Conservation (phyloP, 2,888 invertebrate species). For the Lepidonotus clava region DNA sequence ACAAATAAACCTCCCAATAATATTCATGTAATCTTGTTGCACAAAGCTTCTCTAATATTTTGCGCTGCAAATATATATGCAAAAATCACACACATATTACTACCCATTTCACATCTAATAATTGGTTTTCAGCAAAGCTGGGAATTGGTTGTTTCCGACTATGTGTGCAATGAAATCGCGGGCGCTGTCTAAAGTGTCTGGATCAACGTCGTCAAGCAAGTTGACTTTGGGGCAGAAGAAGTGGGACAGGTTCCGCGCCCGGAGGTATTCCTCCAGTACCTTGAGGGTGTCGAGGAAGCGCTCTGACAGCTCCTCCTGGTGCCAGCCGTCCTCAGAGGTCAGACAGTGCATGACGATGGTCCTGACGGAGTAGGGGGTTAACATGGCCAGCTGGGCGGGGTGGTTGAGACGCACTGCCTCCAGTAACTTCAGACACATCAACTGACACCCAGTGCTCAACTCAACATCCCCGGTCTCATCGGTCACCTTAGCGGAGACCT, state of each 20-base stretch:
- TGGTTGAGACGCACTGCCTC: slow-evolving; percentile 60
- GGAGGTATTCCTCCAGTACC: slow-evolving; percentile 47
- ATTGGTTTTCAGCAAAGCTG: slow-evolving; percentile 3
- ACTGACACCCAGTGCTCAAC: slow-evolving; percentile 34
- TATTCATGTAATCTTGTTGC: no score
- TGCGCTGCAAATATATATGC: no score
- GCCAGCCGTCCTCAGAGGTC: slow-evolving; percentile 53
- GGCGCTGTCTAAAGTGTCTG: slow-evolving; percentile 16
- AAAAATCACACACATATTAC: background rate
- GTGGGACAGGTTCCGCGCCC: slow-evolving; percentile 47
- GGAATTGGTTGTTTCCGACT: slow-evolving; percentile 30
- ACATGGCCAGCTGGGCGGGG: slow-evolving; percentile 58
- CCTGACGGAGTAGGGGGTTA: slow-evolving; percentile 57
- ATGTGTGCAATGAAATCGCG: slow-evolving; percentile 24
- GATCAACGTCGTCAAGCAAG: slow-evolving; percentile 53
- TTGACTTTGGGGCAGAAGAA: slow-evolving; percentile 54
- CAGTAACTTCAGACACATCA: slow-evolving; percentile 58
- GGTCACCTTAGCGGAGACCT: background rate
- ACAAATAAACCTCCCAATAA: no score
- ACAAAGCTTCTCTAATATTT: no score
- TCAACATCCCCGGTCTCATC: background rate
- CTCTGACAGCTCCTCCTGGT: slow-evolving; percentile 54
- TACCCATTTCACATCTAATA: background rate
- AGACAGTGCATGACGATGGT: slow-evolving; percentile 58
- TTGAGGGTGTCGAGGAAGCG: slow-evolving; percentile 59